These are phyloP conservation scores for Danionella dracula DNA, from an alignment of 2,797 vertebrate species.

Conservation along the genomic window DNA sequence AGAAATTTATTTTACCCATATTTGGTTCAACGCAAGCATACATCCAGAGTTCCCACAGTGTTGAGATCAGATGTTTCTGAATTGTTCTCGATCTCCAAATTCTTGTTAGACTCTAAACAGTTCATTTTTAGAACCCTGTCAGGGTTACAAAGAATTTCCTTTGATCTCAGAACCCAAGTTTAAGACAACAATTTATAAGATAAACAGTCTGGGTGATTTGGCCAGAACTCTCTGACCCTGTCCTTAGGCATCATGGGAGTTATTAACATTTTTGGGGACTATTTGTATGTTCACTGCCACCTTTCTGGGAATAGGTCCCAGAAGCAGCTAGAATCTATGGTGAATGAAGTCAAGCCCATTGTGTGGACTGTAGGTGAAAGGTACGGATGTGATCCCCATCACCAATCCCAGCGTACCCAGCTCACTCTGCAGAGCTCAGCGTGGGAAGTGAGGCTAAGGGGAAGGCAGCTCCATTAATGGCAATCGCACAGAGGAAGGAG, in stretches of 20 bases:
- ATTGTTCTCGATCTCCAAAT: conserved; percentile 7
- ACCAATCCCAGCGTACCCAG: conserved; percentile 26
- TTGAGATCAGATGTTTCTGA: conserved; percentile 16
- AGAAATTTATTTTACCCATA: too few species aligned
- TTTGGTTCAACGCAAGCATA: neutral
- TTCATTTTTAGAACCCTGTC: conserved; percentile 1
- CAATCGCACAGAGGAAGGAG: conserved; percentile 6
- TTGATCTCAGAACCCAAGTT: conserved; percentile 5
- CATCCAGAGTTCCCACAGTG: neutral
- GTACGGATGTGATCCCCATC: conserved; percentile 29
- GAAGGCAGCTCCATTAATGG: conserved; percentile 30
- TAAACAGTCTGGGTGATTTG: conserved; percentile 7
- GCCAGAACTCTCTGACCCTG: neutral
- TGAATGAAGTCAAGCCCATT: conserved; percentile 59
- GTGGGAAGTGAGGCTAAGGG: conserved; percentile 47
- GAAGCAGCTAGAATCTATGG: conserved; percentile 31
- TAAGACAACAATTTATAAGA: conserved; percentile 12
- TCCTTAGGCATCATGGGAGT: neutral
- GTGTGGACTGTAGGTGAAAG: conserved; percentile 63
- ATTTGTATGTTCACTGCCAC: conserved; percentile 36
- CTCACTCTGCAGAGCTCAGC: conserved; percentile 50
- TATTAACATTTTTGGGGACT: neutral
- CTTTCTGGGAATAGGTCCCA: conserved; percentile 42
- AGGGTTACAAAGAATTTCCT: conserved; percentile 6
- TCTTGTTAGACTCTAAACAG: neutral